Conservation (phyloP, 2,113 vertebrate species). For the Eulacestoma nigropectus region DNA sequence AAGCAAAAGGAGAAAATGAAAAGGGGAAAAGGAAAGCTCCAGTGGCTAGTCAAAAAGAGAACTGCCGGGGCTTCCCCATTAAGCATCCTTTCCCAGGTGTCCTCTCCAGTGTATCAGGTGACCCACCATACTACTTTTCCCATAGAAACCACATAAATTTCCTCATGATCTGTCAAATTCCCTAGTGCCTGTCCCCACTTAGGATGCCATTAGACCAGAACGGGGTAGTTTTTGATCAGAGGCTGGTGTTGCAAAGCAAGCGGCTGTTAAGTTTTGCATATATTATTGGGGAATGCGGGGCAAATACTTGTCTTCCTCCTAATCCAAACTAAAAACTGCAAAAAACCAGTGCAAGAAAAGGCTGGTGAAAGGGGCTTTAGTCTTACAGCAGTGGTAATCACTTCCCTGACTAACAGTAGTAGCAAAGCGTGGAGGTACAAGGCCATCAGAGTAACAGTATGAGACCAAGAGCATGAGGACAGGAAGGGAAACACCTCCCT, state of each 20-base stretch:
- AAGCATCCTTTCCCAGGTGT: neutral
- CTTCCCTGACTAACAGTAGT: neutral
- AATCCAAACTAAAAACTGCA: neutral
- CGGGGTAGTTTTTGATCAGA: neutral
- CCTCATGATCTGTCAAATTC: neutral
- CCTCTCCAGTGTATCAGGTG: neutral
- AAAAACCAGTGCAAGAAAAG: neutral
- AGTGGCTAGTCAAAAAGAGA: neutral
- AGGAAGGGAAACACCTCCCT: neutral
- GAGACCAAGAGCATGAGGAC: neutral
- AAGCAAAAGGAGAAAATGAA: neutral
- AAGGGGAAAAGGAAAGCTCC: neutral
- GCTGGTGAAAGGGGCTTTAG: neutral
- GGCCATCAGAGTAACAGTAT: neutral
- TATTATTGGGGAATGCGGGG: fast-evolving
- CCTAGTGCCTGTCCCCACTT: neutral
- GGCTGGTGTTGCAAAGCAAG: neutral
- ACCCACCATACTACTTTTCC: neutral
- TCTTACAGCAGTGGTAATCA: neutral
- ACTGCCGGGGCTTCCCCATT: neutral
- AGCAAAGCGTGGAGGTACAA: neutral
- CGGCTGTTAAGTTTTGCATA: neutral
- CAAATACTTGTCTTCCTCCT: neutral
- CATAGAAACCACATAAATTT: neutral
- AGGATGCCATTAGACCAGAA: fast-evolving